Base-by-base conservation (phyloP, 2,888 invertebrate genomes). In the Xestoiulus laeticollis region DNA sequence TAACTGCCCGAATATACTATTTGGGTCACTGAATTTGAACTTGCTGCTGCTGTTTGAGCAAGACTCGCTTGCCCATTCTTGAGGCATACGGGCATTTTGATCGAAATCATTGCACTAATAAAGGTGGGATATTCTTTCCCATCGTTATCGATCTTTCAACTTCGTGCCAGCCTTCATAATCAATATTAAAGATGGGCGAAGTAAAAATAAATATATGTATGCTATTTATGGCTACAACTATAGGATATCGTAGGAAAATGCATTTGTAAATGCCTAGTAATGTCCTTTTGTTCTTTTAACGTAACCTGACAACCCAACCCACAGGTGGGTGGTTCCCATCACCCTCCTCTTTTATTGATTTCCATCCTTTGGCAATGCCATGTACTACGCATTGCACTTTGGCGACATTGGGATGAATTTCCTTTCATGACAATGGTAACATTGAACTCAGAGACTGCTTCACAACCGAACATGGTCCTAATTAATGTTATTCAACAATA, bases 161-260 rank as follows among this genome's bases (percentile, higher is more conserved):
- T 78, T 30, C 3, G 14, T 30, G 30, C 78, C 78, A 26, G 78
- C 78, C 78, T 78, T 78, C 78, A 30, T 78, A 22, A 78, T 78
- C 78, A 78, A 78, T 78, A 78, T 78, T 78, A 78, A 78, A 78
- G 78, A 78, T 78, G 78, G 78, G 78, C 78, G 78, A 78, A 78
- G 78, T 78, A 78, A 78, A 30, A 78, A 78, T 78, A 78, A 78
- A 78, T 22, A 78, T 78, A 78, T 78, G 78, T 14, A 30, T 12
- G 14, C 22, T 78, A 78, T 78, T 78, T 78, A 30, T 78, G 30
- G 78, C 10, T 12, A 14, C 78, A 14, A 14, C 78, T 26, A 6
- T 26, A 26, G 68, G 68, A 68, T 68, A 22, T 68, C 48, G 48
- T 48, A 68, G n/a, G 26, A 78, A 78, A 78, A 30, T 78, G 78